Percentiles rank a stretch among this genome's conserved stretches.
phyloP scores from a whole-genome alignment of 1,140 invertebrate species.

The Euwallacea similis region DNA sequence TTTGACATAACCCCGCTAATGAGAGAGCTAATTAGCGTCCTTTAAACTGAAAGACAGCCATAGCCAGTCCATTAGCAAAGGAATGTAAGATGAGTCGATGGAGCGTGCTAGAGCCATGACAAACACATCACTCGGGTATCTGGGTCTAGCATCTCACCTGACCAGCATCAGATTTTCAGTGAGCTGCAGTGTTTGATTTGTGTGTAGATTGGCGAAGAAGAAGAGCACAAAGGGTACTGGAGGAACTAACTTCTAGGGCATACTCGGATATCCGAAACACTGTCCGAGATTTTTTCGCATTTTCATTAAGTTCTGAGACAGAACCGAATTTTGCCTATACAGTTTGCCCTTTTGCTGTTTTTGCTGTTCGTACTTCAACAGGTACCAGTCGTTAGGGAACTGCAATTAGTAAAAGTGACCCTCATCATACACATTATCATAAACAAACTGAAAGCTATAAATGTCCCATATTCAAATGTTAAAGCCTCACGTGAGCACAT shows the following conservation, averaged over 20 bases:
- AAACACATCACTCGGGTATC: conserved; percentile 30
- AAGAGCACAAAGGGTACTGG: conserved; percentile 10
- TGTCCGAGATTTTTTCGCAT: conserved; percentile 38
- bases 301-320: conserved; percentile 36
- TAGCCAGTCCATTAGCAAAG: no score
- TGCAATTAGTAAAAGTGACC: conserved; percentile 17
- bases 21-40: no score
- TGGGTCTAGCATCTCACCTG: conserved; percentile 36
- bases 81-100: conserved; percentile 11
- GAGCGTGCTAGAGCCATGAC: conserved; percentile 27
- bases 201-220: conserved; percentile 28
- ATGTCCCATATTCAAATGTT: no score
- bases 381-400: conserved; percentile 37
- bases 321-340: conserved; percentile 31
- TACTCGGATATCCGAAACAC: conserved; percentile 38
- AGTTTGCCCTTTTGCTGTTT: conserved; percentile 29
- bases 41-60: no score
- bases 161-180: conserved; percentile 26
- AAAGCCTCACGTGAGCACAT: no score
- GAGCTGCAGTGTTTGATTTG: conserved; percentile 19
- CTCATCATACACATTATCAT: no score
- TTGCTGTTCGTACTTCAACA: conserved; percentile 26
- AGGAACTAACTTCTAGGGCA: conserved; percentile 31
- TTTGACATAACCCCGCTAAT: no score
- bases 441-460: no score